Base-by-base conservation (phyloP, 2,888 invertebrate genomes). In the Oxystoma pomonae region DNA sequence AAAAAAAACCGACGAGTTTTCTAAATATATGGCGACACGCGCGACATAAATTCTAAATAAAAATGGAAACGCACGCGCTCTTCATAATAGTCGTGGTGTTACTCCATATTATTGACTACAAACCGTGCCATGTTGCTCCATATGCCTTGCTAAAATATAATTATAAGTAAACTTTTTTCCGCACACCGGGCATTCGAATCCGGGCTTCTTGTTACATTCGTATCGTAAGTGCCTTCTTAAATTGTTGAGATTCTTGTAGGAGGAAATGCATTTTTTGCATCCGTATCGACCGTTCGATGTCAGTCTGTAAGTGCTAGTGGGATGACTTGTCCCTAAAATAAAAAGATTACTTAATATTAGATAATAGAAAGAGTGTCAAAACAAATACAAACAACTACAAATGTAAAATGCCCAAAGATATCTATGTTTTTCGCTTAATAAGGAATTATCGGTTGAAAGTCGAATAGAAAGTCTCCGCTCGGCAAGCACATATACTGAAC, bases 111-210 rank as follows among this genome's bases (percentile, higher is more conserved):
- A n/a, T n/a, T n/a, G n/a, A n/a, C n/a, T n/a, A n/a, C n/a, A n/a
- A n/a, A 58, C 20, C 12, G 50, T 20, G 20, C 58, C 16, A 51
- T 51, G 19, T 58, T 35, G 35, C 35, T 35, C 20, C 57, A 19
- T 57, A 20, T 57, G 57, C 18, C 57, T 57, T 21, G 59, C 55
- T 19, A 66, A 61, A 21, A 64, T 65, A 55, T 67, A 65, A 58
- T 68, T 67, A 20, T 68, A 64, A 16, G 62, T 67, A 56, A 65
- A 68, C 20, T 51, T 59, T 20, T 62, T 60, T 9, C 60, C 61
- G 17, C 67, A 69, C 17, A 69, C 18, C 16, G 65, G 57, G 35
- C 69, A 69, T 2, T 58, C 59, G 58, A 67, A 69, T 9, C 60
- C 60, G 0, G 61, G 60, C 16, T 63, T 62, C 51, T 59, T 65